Evolutionary conservation across 1,140 invertebrate species (phyloP), one percentile per base, ranked within the genome.

Genomic region (Zaprionus capensis): DNA sequence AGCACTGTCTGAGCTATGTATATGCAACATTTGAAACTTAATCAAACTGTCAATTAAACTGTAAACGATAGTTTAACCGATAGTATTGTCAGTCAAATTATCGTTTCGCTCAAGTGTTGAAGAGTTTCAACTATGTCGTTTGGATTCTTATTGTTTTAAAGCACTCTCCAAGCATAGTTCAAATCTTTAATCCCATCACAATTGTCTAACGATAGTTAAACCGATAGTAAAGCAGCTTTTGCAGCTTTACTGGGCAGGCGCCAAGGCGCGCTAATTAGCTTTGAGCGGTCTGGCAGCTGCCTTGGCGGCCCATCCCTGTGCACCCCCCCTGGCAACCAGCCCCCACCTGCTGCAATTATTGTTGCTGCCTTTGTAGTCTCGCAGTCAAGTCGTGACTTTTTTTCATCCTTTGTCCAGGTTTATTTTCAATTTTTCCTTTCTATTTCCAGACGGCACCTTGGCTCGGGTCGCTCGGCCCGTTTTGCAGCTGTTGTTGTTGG

Each of bases 341-440:
- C 46, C 6, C 11, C 11, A 20, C 17, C 20, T 12, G 44, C 56
- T 12, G 7, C 38, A 71, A 65, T 71, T 71, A 71, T 38, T 38
- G 41, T 17, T 38, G 41, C 38, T 22, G 61, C 36, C 69, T 65
- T 72, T 72, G 69, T 66, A 55, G 62, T 76, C 51, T 46, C n/a
- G n/a, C 41, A 17, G 56, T 55, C 57, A 24, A 38, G 61, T 67
- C 56, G 46, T 67, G 57, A 56, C 46, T 68, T 46, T 73, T 63
- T 49, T 53, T 20, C 53, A 31, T 26, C n/a, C 64, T 31, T 44
- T 31, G 24, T 53, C 15, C 26, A 15, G 68, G 22, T 28, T 44
- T 62, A 55, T 53, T 36, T 62, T 38, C 11, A 5, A 53, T 55
- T 55, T 53, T 55, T 62, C 24, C 38, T 53, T 56, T 36, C 46